Percentiles rank a stretch among this genome's conserved stretches.
phyloP scores from a whole-genome alignment of 2,888 invertebrate genomes.

The Sesamia inferens region DNA sequence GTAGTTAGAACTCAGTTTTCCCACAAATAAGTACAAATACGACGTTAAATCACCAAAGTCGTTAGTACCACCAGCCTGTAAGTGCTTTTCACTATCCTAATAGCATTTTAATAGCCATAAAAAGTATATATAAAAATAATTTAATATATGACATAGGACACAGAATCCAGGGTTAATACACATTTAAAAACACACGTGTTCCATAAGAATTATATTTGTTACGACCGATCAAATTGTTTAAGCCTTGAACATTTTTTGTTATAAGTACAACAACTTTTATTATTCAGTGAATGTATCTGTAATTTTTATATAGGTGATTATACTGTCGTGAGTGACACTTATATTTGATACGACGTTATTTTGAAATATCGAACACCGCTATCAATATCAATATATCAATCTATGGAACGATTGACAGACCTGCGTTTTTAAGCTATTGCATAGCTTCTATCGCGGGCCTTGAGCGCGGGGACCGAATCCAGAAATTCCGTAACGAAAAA shows the following conservation, averaged over 20 bases:
- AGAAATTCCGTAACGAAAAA: no score
- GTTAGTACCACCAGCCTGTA: conserved; percentile 41
- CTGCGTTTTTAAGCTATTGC: no score
- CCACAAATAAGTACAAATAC: conserved; percentile 29
- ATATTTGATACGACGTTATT: conserved; percentile 19
- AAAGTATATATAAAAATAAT: conserved; percentile 39
- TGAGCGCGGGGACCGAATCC: no score
- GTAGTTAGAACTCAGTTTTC: conserved; percentile 17
- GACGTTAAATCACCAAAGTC: conserved; percentile 45
- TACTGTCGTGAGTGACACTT: conserved; percentile 34
- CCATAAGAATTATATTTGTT: conserved; percentile 6
- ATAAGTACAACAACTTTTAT: conserved; percentile 28
- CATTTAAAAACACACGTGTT: conserved; percentile 14
- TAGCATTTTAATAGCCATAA: conserved; percentile 56
- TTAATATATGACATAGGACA: conserved; percentile 19
- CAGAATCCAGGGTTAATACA: conserved; percentile 6
- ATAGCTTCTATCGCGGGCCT: no score
- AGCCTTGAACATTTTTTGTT: conserved; percentile 33
- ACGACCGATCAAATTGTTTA: conserved; percentile 34
- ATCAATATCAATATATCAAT: conserved; percentile 22
- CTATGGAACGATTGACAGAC: background rate
- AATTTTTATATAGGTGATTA: conserved; percentile 44
- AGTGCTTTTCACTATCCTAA: conserved; percentile 52
- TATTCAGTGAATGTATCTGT: conserved; percentile 22
- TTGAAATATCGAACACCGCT: conserved; percentile 5